Conservation (phyloP, 2,113 vertebrate species). For the Hipposideros armiger region DNA sequence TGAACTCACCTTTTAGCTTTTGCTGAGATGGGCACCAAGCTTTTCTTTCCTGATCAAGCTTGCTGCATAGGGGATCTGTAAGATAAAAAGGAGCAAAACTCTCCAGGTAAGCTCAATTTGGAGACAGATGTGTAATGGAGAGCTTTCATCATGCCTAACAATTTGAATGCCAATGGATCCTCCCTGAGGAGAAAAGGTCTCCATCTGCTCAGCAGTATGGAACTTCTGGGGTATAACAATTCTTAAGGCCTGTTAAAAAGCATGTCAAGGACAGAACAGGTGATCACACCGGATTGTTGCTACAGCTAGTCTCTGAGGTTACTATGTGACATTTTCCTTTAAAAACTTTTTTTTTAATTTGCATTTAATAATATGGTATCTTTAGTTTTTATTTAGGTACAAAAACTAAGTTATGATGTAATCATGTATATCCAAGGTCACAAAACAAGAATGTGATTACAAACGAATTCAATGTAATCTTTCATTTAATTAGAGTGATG, state of each 20-base stretch:
- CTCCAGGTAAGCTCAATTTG: conserved; percentile 23
- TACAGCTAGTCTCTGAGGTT: neutral
- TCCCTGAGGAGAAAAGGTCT: neutral
- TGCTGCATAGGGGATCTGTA: conserved; percentile 98
- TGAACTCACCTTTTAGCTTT: conserved; percentile 93
- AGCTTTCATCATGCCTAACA: neutral
- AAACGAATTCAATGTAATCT: neutral
- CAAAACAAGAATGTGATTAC: conserved; percentile 20
- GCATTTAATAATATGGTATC: conserved; percentile 7
- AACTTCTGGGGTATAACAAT: neutral
- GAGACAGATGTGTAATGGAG: neutral
- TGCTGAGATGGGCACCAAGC: conserved; percentile 96
- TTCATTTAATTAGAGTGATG: conserved; percentile 42
- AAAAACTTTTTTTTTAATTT: neutral
- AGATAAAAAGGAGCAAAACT: conserved; percentile 79
- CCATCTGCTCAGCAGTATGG: neutral
- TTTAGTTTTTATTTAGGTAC: conserved; percentile 23
- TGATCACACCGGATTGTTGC: neutral
- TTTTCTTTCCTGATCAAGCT: conserved; percentile 99
- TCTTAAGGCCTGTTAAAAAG: neutral
- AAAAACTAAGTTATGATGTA: conserved; percentile 17
- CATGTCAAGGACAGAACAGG: neutral
- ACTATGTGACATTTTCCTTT: neutral
- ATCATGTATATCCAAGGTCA: neutral
- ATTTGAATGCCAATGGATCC: neutral